A percentile compares a stretch with the other conserved stretches of the same genome.
These are phyloP conservation scores for Ormyrus rosae DNA, from an alignment of 2,888 invertebrate genomes.

Conservation along the genomic window DNA sequence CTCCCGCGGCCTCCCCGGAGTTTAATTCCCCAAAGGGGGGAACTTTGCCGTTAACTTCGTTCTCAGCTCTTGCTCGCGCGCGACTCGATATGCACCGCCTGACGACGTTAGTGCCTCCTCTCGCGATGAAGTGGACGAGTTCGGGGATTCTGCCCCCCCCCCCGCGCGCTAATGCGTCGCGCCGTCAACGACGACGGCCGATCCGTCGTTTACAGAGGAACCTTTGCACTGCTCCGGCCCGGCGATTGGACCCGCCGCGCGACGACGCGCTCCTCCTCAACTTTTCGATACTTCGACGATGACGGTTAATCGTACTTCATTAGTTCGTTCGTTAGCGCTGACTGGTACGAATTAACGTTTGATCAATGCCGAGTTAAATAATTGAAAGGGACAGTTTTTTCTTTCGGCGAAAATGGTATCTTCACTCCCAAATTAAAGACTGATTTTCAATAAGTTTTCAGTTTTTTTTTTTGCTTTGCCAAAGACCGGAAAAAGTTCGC, in stretches of 20 bases:
- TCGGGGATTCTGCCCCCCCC: no score
- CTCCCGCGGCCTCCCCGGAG: constrained; percentile 16
- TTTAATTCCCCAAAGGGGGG: constrained; percentile 46
- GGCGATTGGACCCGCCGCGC: neutral
- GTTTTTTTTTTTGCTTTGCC: no score
- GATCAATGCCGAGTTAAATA: no score
- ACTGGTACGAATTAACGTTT: no score
- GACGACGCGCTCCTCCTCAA: no score
- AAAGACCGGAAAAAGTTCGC: no score
- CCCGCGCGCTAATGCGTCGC: neutral
- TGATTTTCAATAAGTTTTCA: no score
- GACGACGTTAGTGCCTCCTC: neutral
- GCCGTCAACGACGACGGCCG: neutral
- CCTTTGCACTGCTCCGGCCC: neutral
- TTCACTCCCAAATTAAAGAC: no score
- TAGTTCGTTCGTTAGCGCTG: no score
- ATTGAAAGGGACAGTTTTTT: no score
- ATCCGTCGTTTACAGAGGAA: constrained; percentile 18
- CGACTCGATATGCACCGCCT: neutral
- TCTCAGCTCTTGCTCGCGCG: neutral
- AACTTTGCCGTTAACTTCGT: constrained; percentile 35
- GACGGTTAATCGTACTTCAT: neutral
- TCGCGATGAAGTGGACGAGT: neutral
- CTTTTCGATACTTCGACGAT: neutral
- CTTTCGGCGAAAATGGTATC: no score